Conservation (phyloP, 2,113 vertebrate genomes). For the Zosterops japonicus region DNA sequence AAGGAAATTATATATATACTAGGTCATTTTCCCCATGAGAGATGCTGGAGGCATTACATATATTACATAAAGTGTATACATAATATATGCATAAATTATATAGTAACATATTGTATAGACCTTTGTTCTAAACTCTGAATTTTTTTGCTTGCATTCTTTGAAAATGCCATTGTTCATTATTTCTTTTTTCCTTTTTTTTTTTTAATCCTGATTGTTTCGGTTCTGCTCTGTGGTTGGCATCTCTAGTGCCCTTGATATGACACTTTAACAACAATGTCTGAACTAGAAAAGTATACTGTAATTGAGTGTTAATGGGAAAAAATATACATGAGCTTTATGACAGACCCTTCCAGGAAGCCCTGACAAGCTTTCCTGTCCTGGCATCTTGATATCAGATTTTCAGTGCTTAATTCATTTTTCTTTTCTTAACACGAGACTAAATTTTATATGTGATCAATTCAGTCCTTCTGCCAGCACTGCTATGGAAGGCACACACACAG, state of each 20-base stretch:
- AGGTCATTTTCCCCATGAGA: background rate
- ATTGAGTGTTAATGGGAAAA: background rate
- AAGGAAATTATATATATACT: background rate
- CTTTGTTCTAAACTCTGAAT: background rate
- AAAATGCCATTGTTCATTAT: background rate
- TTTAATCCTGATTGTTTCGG: background rate
- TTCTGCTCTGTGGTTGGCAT: background rate
- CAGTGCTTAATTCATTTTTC: background rate
- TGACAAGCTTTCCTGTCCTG: background rate
- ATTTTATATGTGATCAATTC: background rate
- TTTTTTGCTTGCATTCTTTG: background rate
- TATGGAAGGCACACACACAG: fast-evolving
- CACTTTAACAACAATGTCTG: background rate
- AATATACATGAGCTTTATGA: background rate
- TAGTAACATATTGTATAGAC: background rate
- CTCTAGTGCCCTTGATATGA: background rate
- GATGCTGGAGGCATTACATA: background rate
- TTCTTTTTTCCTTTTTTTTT: background rate
- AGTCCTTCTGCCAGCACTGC: background rate
- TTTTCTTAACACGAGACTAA: background rate
- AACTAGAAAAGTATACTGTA: background rate
- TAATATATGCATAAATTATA: background rate
- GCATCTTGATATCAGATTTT: background rate
- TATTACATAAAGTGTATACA: background rate
- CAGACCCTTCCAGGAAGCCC: background rate